Base-by-base conservation (phyloP, 2,888 invertebrate species). In the Timema cristinae region DNA sequence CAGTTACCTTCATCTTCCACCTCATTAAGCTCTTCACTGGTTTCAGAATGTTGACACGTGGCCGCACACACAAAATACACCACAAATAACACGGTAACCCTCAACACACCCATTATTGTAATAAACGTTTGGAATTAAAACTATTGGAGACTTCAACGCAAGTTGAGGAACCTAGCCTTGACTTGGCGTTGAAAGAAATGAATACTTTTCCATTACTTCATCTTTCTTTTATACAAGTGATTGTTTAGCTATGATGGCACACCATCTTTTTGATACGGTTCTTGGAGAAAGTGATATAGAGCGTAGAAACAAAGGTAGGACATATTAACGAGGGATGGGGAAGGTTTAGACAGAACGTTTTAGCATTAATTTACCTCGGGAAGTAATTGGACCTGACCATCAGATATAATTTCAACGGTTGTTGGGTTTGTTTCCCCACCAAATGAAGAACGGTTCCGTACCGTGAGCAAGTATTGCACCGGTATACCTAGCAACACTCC, bases 21-120 rank as follows among this genome's bases (percentile, higher is more conserved):
- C 67, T 70, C 70, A n/a, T 72, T 69, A 13, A 8, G 63, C 15
- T 72, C 56, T 11, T 69, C 54, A n/a, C 51, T 63, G 10, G n/a
- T n/a, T n/a, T 9, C 8, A 15, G 7, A 10, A 8, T 7, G 47
- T 15, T 50, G 68, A 7, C 32, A 50, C 56, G 63, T 6, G 54
- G 32, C 68, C 32, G 47, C 10, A 56, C 67, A 49, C 15, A 71
- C n/a, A 10, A 67, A 15, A 15, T 9, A 13, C 54, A 71, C 67
- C 13, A 71, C 8, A 15, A 71, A 32, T 10, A 67, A 4, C 7
- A 68, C 11, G 11, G 47, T 11, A 13, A 47, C 7, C n/a, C 15
- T 61, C 7, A 15, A 13, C 61, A 61, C 61, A 61, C 15, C 32
- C 61, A 59, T 59, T 13, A 16, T 61, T 61, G 32, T 32, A 32